phyloP scores from a whole-genome alignment of 2,797 vertebrate genomes.

The Alca torda region DNA sequence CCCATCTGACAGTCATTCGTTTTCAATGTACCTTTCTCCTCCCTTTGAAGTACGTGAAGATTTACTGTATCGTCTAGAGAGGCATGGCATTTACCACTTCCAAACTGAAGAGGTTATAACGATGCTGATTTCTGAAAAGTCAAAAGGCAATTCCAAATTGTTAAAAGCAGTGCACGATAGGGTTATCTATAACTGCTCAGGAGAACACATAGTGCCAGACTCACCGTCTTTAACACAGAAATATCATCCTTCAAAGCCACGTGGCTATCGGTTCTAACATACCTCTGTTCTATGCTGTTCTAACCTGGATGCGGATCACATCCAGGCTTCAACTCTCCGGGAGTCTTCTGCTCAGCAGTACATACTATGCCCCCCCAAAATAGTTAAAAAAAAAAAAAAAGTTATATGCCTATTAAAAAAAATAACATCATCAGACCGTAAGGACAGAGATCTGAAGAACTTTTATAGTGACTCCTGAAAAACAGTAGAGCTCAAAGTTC shows the following conservation, averaged over 20 bases:
- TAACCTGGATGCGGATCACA: background rate
- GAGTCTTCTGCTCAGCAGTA: background rate
- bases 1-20: background rate
- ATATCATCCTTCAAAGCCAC: background rate
- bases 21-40: background rate
- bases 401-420: background rate
- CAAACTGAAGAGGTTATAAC: background rate
- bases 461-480: background rate
- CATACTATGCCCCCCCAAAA: no score
- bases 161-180: constrained; percentile 21
- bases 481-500: background rate
- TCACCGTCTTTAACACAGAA: background rate
- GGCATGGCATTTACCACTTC: constrained; percentile 1
- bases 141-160: constrained; percentile 4
- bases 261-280: background rate
- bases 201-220: background rate
- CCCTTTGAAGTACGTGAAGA: background rate
- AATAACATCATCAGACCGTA: background rate
- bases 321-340: background rate
- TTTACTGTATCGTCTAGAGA: background rate
- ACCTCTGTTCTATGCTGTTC: background rate
- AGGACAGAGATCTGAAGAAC: background rate
- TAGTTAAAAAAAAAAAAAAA: no score
- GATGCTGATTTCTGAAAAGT: constrained; percentile 10
- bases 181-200: background rate